Evolutionary conservation across 2,888 invertebrate genomes (phyloP), one percentile per base, ranked within the genome.

Genomic region (Rhimphoctona megacephalus): DNA sequence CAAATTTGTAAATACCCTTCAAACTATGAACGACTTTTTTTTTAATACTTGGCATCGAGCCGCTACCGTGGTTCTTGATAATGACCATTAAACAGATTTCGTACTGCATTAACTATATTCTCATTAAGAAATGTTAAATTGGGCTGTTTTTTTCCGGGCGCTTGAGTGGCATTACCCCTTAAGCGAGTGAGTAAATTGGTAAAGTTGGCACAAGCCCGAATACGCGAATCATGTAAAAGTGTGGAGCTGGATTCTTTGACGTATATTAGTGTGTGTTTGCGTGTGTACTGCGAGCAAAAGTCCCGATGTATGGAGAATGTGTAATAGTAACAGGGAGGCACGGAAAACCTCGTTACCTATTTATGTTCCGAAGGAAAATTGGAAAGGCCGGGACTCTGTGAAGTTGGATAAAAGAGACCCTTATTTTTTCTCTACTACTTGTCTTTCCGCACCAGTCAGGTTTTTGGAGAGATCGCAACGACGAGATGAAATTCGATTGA

Each of bases 301-400:
- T 61, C 1, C 5, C 57, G 57, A 30, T 17, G 17, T 61, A 17
- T 9, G 14, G 6, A 17, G 17, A 14, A 25, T 61, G 14, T 17
- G 30, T 30, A 30, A 17, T 30, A 17, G 17, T 14, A 17, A 61
- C 6, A 72, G 1, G 11, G 33, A 33, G 8, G 72, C n/a, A 72
- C 8, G 54, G 11, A 57, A 39, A 72, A 85, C 66, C 70, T 72
- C 80, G 64, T 76, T 64, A 33, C 70, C 39, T 77, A 81, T 85
- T 85, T 81, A 76, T 72, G 43, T 49, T 43, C 61, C 52, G 22
- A 77, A 22, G 36, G 54, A 81, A 81, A 85, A 85, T 85, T 85
- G 72, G 72, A 66, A 85, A 74, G 67, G 46, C 57, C 73, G 64
- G 57, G 33, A 9, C 30, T 43, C 6, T 19, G 22, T 30, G 25